These are phyloP conservation scores for Rhombomys opimus DNA, from an alignment of 2,113 vertebrate species.

Conservation along the genomic window DNA sequence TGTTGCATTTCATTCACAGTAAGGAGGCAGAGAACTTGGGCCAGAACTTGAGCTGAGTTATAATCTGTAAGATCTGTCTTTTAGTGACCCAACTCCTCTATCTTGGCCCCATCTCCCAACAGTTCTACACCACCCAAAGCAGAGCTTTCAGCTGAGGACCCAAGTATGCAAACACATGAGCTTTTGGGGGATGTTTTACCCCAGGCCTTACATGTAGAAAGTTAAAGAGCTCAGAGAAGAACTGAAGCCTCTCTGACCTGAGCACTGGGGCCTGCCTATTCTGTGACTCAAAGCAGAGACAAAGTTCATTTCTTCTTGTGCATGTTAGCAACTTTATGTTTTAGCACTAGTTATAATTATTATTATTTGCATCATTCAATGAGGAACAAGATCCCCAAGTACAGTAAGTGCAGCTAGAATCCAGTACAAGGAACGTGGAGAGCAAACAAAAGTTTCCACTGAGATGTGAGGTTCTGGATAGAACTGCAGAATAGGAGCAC, in stretches of 20 bases:
- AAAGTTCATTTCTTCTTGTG: neutral
- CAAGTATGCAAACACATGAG: neutral
- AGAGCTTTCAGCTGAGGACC: neutral
- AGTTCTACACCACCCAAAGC: neutral
- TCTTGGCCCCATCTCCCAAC: neutral
- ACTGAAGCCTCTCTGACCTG: neutral
- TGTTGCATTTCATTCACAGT: neutral
- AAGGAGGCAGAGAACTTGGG: neutral
- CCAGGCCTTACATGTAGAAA: neutral
- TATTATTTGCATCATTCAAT: neutral
- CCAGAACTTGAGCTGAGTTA: neutral
- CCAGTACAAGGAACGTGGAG: neutral
- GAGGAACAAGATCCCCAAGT: neutral
- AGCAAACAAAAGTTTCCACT: neutral
- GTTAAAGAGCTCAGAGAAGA: neutral
- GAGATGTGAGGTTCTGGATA: neutral
- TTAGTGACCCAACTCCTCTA: neutral
- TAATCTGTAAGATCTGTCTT: neutral
- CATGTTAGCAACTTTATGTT: neutral
- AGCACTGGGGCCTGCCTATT: neutral
- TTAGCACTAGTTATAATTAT: too few species aligned
- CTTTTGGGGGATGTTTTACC: neutral
- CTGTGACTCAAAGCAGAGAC: neutral
- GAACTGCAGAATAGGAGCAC: neutral
- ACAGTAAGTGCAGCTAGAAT: neutral